A percentile compares a stretch with the other conserved stretches of the same genome.
These are phyloP conservation scores for Palythoa grandis DNA, from an alignment of 92 coral and sea anemone species.

Conservation along the genomic window DNA sequence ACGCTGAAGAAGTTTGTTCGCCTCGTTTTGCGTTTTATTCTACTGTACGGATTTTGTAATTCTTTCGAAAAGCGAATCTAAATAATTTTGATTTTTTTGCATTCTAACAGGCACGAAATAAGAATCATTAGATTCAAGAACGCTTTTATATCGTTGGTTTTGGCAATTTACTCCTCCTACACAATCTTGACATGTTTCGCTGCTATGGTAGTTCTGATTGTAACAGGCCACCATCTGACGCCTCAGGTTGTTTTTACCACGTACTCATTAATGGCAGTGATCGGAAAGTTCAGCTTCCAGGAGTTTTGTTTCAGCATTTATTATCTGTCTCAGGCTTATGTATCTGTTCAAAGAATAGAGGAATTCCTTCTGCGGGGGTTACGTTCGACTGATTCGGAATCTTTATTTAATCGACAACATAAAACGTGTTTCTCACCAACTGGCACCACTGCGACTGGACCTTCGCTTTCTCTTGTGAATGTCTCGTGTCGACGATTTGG, in stretches of 20 bases:
- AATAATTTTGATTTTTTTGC: not conserved
- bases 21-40: too few species aligned
- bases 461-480: not conserved
- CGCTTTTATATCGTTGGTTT: not conserved
- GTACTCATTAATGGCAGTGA: not conserved
- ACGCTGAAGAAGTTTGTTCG: too few species aligned
- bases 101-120: not conserved
- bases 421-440: not conserved
- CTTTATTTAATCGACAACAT: not conserved
- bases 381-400: not conserved
- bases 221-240: not conserved
- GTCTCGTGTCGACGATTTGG: not conserved
- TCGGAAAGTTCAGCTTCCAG: not conserved
- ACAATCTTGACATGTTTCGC: slow-evolving; percentile 7
- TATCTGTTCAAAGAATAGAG: not conserved
- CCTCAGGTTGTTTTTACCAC: not conserved
- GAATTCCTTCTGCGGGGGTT: not conserved
- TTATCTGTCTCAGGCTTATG: not conserved
- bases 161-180: slow-evolving; percentile 19
- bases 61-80: too few species aligned
- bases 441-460: not conserved
- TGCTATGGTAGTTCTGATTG: not conserved
- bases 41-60: too few species aligned
- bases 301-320: not conserved
- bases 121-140: slow-evolving; percentile 22